Percentiles rank a stretch among this genome's conserved stretches.
These are phyloP conservation scores for Caenorhabditis sp. DNA, from an alignment of 2,888 invertebrate genomes.

Conservation along the genomic window DNA sequence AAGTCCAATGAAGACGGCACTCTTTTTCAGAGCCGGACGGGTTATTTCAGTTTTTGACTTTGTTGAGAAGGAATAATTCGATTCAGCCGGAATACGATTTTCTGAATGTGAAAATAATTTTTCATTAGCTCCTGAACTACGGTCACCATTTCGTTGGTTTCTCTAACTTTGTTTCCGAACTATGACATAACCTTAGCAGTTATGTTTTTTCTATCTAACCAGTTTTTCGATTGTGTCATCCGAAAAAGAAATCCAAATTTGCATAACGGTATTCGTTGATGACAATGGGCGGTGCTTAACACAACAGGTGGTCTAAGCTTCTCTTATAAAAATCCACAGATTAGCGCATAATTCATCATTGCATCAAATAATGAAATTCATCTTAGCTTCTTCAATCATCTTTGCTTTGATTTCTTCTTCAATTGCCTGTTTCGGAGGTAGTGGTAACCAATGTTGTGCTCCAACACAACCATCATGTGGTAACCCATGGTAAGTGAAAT, in stretches of 20 bases:
- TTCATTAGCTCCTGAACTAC: no score
- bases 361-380: constrained; percentile 11
- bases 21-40: no score
- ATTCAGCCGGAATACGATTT: no score
- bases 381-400: constrained; percentile 12
- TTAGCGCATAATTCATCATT: background rate
- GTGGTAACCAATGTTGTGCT: constrained; percentile 22
- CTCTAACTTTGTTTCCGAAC: no score
- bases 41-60: no score
- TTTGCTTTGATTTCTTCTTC: constrained; percentile 16
- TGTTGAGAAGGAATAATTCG: no score
- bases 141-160: no score
- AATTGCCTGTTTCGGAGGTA: constrained; percentile 26
- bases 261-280: background rate
- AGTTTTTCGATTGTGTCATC: background rate
- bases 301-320: background rate
- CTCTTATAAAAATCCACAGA: background rate
- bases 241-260: background rate
- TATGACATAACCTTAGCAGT: background rate
- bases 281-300: background rate
- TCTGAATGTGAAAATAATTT: no score
- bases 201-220: background rate
- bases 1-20: no score
- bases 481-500: constrained; percentile 24
- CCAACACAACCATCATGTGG: constrained; percentile 27